Evolutionary conservation across 2,888 invertebrate genomes (phyloP).

Genomic region (Leistus spinibarbis): DNA sequence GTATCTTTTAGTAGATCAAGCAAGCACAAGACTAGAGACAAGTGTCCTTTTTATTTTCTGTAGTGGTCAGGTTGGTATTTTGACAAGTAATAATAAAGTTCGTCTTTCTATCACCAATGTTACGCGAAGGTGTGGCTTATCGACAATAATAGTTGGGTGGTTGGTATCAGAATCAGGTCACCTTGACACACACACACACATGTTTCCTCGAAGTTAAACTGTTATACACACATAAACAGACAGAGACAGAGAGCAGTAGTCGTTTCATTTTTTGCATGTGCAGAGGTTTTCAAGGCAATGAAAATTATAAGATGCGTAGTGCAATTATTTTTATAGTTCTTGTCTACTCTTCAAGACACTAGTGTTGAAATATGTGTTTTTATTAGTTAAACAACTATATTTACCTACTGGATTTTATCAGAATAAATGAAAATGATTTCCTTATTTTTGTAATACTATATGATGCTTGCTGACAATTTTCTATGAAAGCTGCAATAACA

Average conservation of each 20-base stretch:
- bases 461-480: too few species aligned
- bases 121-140: constrained; percentile 29
- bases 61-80: background rate
- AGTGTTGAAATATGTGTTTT: background rate
- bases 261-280: background rate
- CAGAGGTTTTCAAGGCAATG: constrained; percentile 8
- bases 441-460: background rate
- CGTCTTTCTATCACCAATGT: background rate
- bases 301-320: constrained; percentile 4
- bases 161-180: constrained; percentile 36
- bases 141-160: constrained; percentile 27
- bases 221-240: constrained; percentile 14
- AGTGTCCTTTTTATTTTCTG: background rate
- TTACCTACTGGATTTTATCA: background rate
- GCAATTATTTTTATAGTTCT: background rate
- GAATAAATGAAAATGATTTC: background rate
- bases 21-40: background rate
- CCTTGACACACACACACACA: constrained; percentile 31
- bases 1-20: background rate
- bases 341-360: background rate
- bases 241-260: background rate
- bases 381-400: background rate
- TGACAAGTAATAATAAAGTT: background rate
- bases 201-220: constrained; percentile 19
- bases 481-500: too few species aligned